Percentiles rank a stretch among this genome's conserved stretches.
Conservation (phyloP, 2,113 vertebrate genomes). For the Plestiodon gilberti region DNA sequence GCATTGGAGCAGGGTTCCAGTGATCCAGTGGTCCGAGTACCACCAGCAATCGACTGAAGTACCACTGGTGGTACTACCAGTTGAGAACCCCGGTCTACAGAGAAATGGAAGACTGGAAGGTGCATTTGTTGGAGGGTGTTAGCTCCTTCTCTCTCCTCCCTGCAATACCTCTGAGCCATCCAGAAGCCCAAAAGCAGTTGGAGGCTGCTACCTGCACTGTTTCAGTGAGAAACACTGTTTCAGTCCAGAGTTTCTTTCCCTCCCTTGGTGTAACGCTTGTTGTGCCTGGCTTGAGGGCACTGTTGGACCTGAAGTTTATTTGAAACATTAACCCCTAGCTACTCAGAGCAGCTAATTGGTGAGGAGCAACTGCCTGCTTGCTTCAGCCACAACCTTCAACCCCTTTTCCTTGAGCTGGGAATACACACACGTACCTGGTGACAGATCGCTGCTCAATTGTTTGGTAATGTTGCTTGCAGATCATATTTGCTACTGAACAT, state of each 20-base stretch:
- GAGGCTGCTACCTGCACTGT: neutral
- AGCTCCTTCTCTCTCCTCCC: neutral
- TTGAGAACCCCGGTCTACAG: too few relatives aligned
- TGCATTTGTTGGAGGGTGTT: too few relatives aligned
- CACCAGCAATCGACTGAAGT: too few relatives aligned
- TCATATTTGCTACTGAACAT: neutral
- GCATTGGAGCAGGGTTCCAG: too few relatives aligned
- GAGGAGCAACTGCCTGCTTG: neutral
- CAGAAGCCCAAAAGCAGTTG: neutral
- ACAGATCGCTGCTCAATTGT: neutral
- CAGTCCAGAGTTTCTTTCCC: neutral
- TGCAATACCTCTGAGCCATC: neutral
- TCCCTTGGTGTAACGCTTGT: neutral
- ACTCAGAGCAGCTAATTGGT: neutral
- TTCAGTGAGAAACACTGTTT: neutral
- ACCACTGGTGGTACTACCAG: too few relatives aligned
- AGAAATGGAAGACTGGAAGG: too few relatives aligned
- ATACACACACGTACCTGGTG: neutral
- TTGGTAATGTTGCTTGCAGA: neutral
- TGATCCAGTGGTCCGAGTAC: too few relatives aligned
- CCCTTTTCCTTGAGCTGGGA: neutral
- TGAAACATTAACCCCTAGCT: neutral
- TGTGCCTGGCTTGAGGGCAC: neutral
- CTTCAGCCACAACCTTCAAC: neutral
- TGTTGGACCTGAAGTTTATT: neutral